Conservation (phyloP, 1,140 invertebrate species). For the Aphaenogaster floridana region DNA sequence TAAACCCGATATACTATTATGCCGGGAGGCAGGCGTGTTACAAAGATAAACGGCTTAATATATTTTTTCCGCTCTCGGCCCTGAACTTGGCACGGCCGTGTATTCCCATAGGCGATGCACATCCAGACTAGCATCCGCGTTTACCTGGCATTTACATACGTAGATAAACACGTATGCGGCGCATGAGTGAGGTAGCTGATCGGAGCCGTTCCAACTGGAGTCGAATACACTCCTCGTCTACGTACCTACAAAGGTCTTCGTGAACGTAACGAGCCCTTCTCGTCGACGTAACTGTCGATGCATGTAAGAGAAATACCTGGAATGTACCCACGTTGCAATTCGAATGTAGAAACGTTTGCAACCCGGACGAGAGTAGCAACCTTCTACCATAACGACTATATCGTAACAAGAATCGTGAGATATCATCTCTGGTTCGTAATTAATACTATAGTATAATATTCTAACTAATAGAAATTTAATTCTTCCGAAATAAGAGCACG, state of each 20-base stretch:
- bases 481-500: background rate
- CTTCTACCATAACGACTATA: constrained; percentile 21
- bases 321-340: background rate
- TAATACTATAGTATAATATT: background rate
- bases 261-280: constrained; percentile 42
- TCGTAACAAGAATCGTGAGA: background rate
- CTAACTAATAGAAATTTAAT: constrained; percentile 9
- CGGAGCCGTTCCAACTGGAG: constrained; percentile 34
- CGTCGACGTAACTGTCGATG: constrained; percentile 34
- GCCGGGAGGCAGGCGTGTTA: constrained; percentile 30
- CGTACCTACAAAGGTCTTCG: constrained; percentile 33
- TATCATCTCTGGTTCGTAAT: background rate
- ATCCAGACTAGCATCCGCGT: constrained; percentile 52
- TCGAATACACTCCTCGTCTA: constrained; percentile 10
- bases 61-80: constrained; percentile 38
- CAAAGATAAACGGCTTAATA: constrained; percentile 57
- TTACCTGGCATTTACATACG: constrained; percentile 58
- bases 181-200: background rate
- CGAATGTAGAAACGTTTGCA: background rate
- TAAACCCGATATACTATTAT: constrained; percentile 33
- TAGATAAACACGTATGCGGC: constrained; percentile 51
- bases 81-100: constrained; percentile 48
- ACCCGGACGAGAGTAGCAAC: background rate
- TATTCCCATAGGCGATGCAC: constrained; percentile 48
- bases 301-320: constrained; percentile 27